Conservation (phyloP, 2,113 vertebrate genomes). For the Probosciger aterrimus region DNA sequence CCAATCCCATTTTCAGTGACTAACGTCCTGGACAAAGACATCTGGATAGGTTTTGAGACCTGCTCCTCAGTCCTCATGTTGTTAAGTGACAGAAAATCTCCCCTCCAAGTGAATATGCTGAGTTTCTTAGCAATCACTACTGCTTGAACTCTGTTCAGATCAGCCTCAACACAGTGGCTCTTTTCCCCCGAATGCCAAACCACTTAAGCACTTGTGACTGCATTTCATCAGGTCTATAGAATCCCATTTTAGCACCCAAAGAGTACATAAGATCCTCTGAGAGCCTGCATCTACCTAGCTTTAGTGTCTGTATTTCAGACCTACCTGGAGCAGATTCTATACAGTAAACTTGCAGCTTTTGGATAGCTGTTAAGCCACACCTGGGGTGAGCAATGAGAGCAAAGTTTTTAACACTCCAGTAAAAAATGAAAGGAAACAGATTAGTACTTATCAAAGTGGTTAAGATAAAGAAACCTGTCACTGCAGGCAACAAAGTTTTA, state of each 20-base stretch:
- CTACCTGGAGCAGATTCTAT: conserved; percentile 57
- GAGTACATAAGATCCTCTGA: neutral
- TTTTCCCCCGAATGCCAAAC: neutral
- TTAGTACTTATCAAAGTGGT: conserved; percentile 2
- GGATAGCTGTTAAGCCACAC: conserved; percentile 34
- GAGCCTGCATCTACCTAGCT: conserved; percentile 25
- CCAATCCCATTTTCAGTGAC: neutral
- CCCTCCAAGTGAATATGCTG: neutral
- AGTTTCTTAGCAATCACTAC: neutral
- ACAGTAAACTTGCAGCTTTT: conserved; percentile 51
- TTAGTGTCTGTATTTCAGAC: conserved; percentile 2
- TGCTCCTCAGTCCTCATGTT: neutral
- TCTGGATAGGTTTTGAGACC: neutral
- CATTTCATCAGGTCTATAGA: neutral
- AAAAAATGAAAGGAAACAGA: conserved; percentile 33
- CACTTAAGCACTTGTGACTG: neutral
- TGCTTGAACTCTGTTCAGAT: neutral
- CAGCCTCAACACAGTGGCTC: neutral
- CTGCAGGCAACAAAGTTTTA: conserved; percentile 5
- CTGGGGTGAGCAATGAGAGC: conserved; percentile 31
- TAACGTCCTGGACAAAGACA: neutral
- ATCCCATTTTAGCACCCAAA: neutral
- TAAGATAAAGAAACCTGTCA: conserved; percentile 21
- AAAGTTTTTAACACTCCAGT: conserved; percentile 31
- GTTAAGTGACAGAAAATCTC: neutral